These are phyloP conservation scores for Agrochola lota DNA, from an alignment of 2,888 invertebrate genomes.

Conservation along the genomic window DNA sequence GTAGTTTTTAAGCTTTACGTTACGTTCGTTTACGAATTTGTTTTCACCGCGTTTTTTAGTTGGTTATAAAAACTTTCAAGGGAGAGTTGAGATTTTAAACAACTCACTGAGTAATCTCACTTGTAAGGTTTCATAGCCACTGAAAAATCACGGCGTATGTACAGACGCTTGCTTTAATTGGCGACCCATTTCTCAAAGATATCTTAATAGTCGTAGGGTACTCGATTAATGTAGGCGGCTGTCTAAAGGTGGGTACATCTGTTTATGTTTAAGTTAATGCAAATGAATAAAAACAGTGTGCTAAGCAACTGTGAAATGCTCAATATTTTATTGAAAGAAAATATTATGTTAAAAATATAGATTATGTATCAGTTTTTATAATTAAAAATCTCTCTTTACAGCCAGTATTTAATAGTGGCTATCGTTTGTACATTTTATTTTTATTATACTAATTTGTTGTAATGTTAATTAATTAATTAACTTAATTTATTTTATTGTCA, in stretches of 20 bases:
- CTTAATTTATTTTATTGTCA: conserved; percentile 46
- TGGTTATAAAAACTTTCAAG: not conserved
- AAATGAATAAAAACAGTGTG: conserved; percentile 16
- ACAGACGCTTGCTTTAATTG: not conserved
- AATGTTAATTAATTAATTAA: too few species aligned
- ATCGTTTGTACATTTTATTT: conserved; percentile 56
- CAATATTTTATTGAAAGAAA: conserved; percentile 41
- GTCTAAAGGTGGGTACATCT: not conserved
- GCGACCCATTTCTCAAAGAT: not conserved
- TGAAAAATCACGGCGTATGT: not conserved
- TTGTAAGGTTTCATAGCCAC: not conserved
- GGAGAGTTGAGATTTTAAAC: not conserved
- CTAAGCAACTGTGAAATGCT: conserved; percentile 48
- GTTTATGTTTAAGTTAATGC: conserved; percentile 6
- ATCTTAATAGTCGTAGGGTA: not conserved
- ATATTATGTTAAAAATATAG: conserved; percentile 3
- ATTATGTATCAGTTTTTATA: conserved; percentile 23
- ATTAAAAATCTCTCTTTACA: conserved; percentile 70
- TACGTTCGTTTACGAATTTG: conserved; percentile 20
- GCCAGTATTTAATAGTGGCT: conserved; percentile 73
- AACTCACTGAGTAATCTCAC: not conserved
- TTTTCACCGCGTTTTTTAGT: not conserved
- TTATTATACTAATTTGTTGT: conserved; percentile 43
- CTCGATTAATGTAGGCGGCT: not conserved
- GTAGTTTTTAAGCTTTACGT: conserved; percentile 40